Base-by-base conservation (phyloP, 1,140 invertebrate genomes). In the Bombus ignitus region DNA sequence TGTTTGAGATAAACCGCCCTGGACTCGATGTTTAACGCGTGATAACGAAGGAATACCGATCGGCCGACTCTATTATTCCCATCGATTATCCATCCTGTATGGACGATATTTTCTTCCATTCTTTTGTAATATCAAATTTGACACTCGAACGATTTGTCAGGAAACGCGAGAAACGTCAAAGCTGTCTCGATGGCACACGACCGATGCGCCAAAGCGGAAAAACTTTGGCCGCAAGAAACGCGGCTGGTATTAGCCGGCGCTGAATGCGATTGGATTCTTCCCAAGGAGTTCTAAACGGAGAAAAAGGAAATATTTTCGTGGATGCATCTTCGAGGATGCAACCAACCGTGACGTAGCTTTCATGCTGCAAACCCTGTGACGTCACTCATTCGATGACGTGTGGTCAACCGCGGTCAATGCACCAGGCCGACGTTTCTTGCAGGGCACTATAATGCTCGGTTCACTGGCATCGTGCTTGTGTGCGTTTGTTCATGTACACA, bases 391-490 rank as follows among this genome's bases (percentile, higher is more conserved):
- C 92, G 95, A 95, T 95, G 95, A 95, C 95, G 95, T 94, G 94
- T 95, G 95, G 95, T 95, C 95, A 95, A 94, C 94, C 92, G 94
- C 95, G 95, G 95, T 95, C 95, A 95, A 95, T 95, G 95, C 95
- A 95, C 95, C 93, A 93, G 89, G 91, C 92, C 91, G 91, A 92
- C 93, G 92, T 93, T 94, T 94, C 93, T 94, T 92, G 92, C 92
- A 93, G 94, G 93, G 92, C 91, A 86, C 91, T 92, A 90, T 92
- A 92, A 92, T 91, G 92, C 91, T 90, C 89, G 88, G 86, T 88
- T 87, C 92, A 90, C 89, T 86, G 88, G 89, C 88, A 76, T 81
- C 84, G 76, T 78, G 73, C 80, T 80, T 88, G 84, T 92, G 88
- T 91, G 83, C 85, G 86, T 87, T 83, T 78, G 80, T 88, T 86